Percentiles rank a stretch among this genome's conserved stretches.
Conservation (phyloP, 1,140 invertebrate species). For the honey bee (Apis mellifera) region Amel_HAv3.1 CM009946.2:6842001-6842500, state of each 20-base stretch:
- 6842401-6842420: slow-evolving; percentile 12
- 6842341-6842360: not conserved
- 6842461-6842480: not conserved
- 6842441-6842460: slow-evolving; percentile 11
- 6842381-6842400: too few relatives aligned
- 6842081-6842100: too few relatives aligned
- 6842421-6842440: slow-evolving; percentile 4
- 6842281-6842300: slow-evolving; percentile 3
- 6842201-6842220: not conserved
- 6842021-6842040: too few relatives aligned
- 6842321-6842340: not conserved
- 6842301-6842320: not conserved
- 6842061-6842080: too few relatives aligned
- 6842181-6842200: not conserved
- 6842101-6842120: not conserved
- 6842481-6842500: not conserved
- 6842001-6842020: too few relatives aligned
- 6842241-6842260: not conserved
- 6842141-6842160: too few relatives aligned
- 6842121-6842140: not conserved
- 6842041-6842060: too few relatives aligned
- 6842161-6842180: not conserved
- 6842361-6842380: too few relatives aligned
- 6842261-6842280: not conserved
- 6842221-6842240: not conserved